Evolutionary conservation across 2,888 invertebrate genomes (phyloP), one percentile per base, ranked within the genome.

Genomic region (Lordiphosa andalusiaca): DNA sequence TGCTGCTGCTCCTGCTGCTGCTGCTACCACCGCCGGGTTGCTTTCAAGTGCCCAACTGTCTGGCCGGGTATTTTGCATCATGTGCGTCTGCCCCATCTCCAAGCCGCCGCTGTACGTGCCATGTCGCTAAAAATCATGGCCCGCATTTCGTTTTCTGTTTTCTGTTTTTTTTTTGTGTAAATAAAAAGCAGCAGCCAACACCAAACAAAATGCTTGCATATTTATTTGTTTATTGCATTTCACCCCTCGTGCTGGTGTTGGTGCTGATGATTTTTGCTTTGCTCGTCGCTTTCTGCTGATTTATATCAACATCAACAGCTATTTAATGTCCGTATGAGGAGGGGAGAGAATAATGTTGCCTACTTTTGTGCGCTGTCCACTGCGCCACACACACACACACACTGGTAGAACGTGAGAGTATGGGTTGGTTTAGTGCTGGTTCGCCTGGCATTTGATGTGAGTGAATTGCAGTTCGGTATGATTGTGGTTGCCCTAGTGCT

Each of bases 101-200:
- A 46, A 63, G 50, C 49, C 55, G 25, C 35, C 9, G 30, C 66
- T 70, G 80, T 81, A 80, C 80, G 80, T 80, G 80, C 81, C 81
- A 74, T 70, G 72, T 77, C 71, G 84, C 72, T 74, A 67, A 80
- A 80, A 83, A 80, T 80, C 83, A 77, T 77, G 74, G 77, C 80
- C 80, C 80, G 80, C 80, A 80, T 80, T 74, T 71, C 72, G 67
- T 19, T 42, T 35, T 42, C 25, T 30, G 6, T 23, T 16, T n/a
- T 21, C 9, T 35, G 30, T 6, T 16, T 16, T 25, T 12, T 21
- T n/a, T 38, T 41, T 42, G 42, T 52, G 46, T 63, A 69, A 81
- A 81, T 75, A 73, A 76, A 81, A 73, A 80, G 48, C 59, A 60
- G 52, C 52, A 30, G 36, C 59, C 59, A 33, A 48, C 59, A 49